These are phyloP conservation scores for Euwallacea similis DNA, from an alignment of 1,140 invertebrate genomes.

Conservation along the genomic window DNA sequence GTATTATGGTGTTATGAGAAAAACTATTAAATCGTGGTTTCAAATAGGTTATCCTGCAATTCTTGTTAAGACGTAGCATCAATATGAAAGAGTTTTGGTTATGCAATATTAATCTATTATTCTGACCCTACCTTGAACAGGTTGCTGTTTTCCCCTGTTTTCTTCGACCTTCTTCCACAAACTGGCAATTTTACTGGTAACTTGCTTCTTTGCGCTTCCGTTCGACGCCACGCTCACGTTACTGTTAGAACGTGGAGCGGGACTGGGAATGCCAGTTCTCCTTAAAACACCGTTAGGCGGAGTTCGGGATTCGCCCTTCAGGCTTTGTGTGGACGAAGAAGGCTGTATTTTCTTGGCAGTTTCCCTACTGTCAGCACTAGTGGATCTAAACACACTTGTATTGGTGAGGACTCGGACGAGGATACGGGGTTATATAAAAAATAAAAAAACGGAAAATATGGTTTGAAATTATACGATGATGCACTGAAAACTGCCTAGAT, in stretches of 20 bases:
- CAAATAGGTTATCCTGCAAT: no score
- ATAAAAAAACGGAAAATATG: neutral
- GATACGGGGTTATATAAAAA: neutral
- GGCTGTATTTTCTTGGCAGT: constrained; percentile 52
- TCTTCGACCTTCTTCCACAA: constrained; percentile 87
- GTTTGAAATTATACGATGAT: neutral
- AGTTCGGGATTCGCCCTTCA: constrained; percentile 58
- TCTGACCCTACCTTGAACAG: constrained; percentile 51
- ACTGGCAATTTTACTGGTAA: constrained; percentile 84
- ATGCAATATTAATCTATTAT: no score
- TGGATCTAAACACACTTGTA: constrained; percentile 40
- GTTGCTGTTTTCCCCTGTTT: constrained; percentile 62
- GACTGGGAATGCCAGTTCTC: constrained; percentile 41
- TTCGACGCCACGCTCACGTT: constrained; percentile 40
- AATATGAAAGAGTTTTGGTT: no score
- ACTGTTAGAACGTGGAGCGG: constrained; percentile 37
- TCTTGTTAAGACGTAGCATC: no score
- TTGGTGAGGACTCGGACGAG: neutral
- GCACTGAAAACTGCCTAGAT: no score
- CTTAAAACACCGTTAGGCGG: constrained; percentile 49
- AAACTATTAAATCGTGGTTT: no score
- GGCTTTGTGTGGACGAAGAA: constrained; percentile 59
- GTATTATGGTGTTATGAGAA: no score
- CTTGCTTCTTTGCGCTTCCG: constrained; percentile 58
- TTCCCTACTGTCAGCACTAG: constrained; percentile 51